Conservation (phyloP, 2,888 invertebrate genomes). For the Cephalotes varians region DNA sequence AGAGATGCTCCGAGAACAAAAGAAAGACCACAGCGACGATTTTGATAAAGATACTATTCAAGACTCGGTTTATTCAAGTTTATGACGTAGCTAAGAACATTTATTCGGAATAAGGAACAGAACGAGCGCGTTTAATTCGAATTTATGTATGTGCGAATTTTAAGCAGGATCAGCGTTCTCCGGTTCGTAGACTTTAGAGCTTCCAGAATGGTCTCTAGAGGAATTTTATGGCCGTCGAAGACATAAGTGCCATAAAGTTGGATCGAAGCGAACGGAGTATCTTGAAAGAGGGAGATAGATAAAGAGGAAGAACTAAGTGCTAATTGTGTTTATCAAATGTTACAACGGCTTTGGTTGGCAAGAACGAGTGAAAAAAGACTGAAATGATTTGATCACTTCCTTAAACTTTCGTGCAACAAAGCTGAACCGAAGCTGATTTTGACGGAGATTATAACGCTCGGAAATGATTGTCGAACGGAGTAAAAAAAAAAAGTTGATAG, state of each 20-base stretch:
- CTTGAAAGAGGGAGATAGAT: background rate
- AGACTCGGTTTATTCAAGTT: conserved; percentile 26
- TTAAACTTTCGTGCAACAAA: background rate
- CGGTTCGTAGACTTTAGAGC: conserved; percentile 29
- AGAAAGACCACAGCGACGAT: conserved; percentile 10
- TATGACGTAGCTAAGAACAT: conserved; percentile 13
- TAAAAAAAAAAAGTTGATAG: background rate
- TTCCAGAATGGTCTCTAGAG: conserved; percentile 10
- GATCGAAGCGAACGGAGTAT: background rate
- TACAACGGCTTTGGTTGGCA: background rate
- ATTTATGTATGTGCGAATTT: conserved; percentile 55
- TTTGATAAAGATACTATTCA: conserved; percentile 38
- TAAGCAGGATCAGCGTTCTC: conserved; percentile 58
- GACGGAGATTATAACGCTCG: conserved; percentile 26
- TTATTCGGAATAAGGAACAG: conserved; percentile 49
- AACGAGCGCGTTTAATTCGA: conserved; percentile 43
- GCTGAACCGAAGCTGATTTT: background rate
- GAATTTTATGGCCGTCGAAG: conserved; percentile 37
- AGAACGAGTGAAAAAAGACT: background rate
- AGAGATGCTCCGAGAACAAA: background rate
- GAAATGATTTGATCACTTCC: conserved; percentile 20
- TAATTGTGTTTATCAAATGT: conserved; percentile 14
- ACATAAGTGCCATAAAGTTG: conserved; percentile 25
- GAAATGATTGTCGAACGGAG: conserved; percentile 64
- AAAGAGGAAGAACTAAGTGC: background rate